Evolutionary conservation across 2,888 invertebrate species (phyloP).

Genomic region (Tryphoninae sp.): DNA sequence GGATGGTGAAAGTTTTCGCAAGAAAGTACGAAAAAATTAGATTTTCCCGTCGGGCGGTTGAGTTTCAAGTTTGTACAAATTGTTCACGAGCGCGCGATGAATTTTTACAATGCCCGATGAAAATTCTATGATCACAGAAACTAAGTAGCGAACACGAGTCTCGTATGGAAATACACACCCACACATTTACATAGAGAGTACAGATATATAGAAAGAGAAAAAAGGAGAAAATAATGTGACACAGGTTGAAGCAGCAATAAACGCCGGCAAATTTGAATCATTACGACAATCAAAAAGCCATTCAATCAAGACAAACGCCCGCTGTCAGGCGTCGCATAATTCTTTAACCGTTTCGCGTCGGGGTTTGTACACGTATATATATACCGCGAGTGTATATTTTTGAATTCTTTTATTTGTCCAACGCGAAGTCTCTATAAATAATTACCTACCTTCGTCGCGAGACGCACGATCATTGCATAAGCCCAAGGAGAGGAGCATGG

Average conservation of each 20-base stretch:
- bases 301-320: constrained; percentile 59
- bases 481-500: constrained; percentile 38
- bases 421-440: constrained; percentile 39
- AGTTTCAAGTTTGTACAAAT: constrained; percentile 10
- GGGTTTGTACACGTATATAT: background rate
- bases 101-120: constrained; percentile 4
- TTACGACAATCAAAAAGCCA: constrained; percentile 59
- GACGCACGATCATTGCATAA: constrained; percentile 46
- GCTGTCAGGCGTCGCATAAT: constrained; percentile 59
- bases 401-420: constrained; percentile 20
- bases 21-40: constrained; percentile 54
- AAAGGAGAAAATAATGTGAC: background rate
- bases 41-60: constrained; percentile 5
- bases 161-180: background rate
- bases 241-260: constrained; percentile 47
- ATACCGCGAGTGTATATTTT: constrained; percentile 1
- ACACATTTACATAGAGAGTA: background rate
- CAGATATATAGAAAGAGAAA: background rate
- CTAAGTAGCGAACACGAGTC: constrained; percentile 26
- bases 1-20: constrained; percentile 53
- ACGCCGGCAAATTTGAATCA: constrained; percentile 54
- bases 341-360: constrained; percentile 43
- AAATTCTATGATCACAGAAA: constrained; percentile 41
- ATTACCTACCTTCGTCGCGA: constrained; percentile 45
- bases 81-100: constrained; percentile 33